Evolutionary conservation across 2,797 vertebrate genomes (phyloP).

Genomic region (Enteromius paludinosus): DNA sequence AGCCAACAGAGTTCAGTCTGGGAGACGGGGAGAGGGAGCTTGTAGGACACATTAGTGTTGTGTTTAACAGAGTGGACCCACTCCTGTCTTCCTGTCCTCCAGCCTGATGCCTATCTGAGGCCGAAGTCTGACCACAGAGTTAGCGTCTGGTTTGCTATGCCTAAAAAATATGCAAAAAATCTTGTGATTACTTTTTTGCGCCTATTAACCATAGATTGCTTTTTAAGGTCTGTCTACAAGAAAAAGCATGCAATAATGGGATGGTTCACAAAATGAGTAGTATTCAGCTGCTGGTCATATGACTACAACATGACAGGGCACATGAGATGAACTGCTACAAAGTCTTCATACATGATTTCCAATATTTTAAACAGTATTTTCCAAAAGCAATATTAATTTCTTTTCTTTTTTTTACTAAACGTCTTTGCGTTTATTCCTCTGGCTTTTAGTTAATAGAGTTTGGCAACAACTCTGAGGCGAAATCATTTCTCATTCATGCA

Average conservation of each 20-base stretch:
- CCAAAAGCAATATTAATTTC: too few species aligned
- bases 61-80: constrained; percentile 46
- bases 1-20: constrained; percentile 54
- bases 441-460: not conserved
- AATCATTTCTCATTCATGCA: not conserved
- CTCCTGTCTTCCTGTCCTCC: constrained; percentile 47
- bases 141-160: constrained; percentile 29
- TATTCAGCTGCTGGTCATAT: not conserved
- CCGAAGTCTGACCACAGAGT: constrained; percentile 41
- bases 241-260: constrained; percentile 12
- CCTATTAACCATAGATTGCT: constrained; percentile 32
- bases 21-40: constrained; percentile 52
- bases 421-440: not conserved
- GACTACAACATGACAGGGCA: not conserved
- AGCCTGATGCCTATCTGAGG: constrained; percentile 58
- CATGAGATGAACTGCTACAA: not conserved
- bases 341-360: not conserved
- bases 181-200: constrained; percentile 10
- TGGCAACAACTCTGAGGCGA: not conserved
- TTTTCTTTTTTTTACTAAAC: not conserved
- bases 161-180: constrained; percentile 44
- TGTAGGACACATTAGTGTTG: constrained; percentile 36
- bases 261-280: not conserved
- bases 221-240: constrained; percentile 16
- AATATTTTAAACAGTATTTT: not conserved